A percentile compares a stretch with the other conserved stretches of the same genome.
These are phyloP conservation scores for Brachypalpus laphriformis DNA, from an alignment of 2,888 invertebrate genomes.

Conservation along the genomic window DNA sequence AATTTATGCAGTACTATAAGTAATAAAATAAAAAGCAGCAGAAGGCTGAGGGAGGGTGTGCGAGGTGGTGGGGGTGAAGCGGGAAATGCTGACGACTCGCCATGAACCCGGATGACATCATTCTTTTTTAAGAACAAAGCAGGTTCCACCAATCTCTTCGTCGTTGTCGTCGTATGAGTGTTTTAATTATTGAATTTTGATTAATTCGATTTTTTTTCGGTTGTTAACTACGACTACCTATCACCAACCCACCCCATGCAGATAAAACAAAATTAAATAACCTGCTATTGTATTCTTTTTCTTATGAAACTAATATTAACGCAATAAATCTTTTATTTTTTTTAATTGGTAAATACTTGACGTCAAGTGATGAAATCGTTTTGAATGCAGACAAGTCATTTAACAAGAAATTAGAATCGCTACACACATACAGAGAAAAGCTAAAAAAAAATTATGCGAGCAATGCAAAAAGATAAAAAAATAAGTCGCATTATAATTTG, in stretches of 20 bases:
- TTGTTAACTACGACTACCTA: background rate
- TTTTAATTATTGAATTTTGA: constrained; percentile 54
- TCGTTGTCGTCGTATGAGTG: constrained; percentile 15
- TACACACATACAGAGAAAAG: background rate
- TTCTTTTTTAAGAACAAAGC: constrained; percentile 72
- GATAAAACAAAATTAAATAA: background rate
- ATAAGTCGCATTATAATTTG: constrained; percentile 10
- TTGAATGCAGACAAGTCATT: constrained; percentile 34
- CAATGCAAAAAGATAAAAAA: constrained; percentile 13
- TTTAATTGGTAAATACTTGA: constrained; percentile 1
- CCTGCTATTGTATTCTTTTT: background rate
- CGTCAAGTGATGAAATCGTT: constrained; percentile 34
- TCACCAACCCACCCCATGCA: background rate
- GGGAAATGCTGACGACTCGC: constrained; percentile 65
- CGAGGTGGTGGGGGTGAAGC: constrained; percentile 13
- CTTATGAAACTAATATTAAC: constrained; percentile 3
- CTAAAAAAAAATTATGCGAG: constrained; percentile 6
- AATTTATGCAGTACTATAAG: constrained; percentile 60
- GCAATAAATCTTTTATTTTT: constrained; percentile 15
- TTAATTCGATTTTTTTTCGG: constrained; percentile 34
- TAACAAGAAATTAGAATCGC: constrained; percentile 14
- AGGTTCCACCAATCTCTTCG: constrained; percentile 64
- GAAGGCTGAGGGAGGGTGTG: background rate
- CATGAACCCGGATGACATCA: constrained; percentile 73
- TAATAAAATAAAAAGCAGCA: constrained; percentile 47